Percentiles rank a stretch among this genome's conserved stretches.
These are phyloP conservation scores for Carlito syrichta DNA, from an alignment of 2,113 vertebrate species.

Conservation along the genomic window DNA sequence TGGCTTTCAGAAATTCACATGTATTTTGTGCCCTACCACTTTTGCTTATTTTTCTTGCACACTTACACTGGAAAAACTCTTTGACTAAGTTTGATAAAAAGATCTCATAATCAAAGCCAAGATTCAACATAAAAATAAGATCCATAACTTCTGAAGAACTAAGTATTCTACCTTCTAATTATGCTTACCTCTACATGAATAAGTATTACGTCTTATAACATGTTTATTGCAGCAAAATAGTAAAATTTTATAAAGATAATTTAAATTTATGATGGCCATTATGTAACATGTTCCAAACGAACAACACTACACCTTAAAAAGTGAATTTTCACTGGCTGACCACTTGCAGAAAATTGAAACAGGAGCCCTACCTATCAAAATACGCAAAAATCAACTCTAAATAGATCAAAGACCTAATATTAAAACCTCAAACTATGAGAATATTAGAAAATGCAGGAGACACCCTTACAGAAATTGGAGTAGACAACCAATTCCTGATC, in stretches of 20 bases:
- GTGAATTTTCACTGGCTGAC: too few species aligned
- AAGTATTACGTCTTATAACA: too few species aligned
- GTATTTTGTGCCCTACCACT: background rate
- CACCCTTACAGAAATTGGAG: too few species aligned
- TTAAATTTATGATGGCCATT: background rate
- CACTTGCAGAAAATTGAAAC: too few species aligned
- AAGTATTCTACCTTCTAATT: background rate
- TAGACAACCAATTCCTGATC: too few species aligned
- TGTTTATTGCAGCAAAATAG: too few species aligned
- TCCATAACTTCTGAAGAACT: background rate
- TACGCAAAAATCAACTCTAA: too few species aligned
- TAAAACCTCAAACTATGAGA: too few species aligned
- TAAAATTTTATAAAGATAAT: too few species aligned
- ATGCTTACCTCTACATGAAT: background rate
- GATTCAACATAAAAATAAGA: background rate
- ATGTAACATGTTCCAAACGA: background rate
- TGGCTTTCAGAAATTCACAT: background rate
- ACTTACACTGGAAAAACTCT: background rate
- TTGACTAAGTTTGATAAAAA: background rate
- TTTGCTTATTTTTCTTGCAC: background rate
- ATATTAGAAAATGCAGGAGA: too few species aligned
- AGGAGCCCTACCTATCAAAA: too few species aligned
- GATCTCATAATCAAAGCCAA: background rate
- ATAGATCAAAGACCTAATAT: too few species aligned
- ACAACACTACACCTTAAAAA: background rate